These are phyloP conservation scores for Triplophysa rosa DNA, from an alignment of 2,113 vertebrate species.

Conservation along the genomic window DNA sequence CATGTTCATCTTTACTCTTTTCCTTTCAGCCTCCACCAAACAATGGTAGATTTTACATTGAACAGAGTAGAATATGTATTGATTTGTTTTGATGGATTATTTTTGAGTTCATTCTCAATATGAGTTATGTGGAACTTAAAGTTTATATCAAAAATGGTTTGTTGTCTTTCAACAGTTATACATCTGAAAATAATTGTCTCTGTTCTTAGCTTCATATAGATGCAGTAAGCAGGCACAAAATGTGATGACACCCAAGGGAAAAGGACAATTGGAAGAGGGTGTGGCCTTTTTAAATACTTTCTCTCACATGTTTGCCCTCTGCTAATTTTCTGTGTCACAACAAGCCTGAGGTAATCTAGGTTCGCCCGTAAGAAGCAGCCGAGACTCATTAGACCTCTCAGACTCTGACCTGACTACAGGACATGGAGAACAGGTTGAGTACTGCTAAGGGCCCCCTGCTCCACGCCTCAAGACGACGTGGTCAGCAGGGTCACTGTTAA, in stretches of 20 bases:
- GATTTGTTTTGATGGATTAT: no score
- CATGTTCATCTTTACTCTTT: conserved; percentile 34
- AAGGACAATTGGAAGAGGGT: neutral
- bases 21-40: neutral
- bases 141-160: no score
- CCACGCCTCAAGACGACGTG: neutral
- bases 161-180: no score
- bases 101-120: no score
- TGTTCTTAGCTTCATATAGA: neutral
- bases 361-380: neutral
- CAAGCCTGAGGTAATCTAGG: conserved; percentile 11
- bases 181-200: neutral
- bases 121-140: no score
- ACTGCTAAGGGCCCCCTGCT: neutral
- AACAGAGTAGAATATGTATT: no score
- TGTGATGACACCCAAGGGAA: neutral
- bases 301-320: neutral
- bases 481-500: neutral
- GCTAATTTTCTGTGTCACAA: neutral
- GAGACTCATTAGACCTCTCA: neutral
- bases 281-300: neutral
- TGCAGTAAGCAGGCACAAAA: no score
- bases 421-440: conserved; percentile 7
- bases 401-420: neutral
- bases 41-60: neutral